Evolutionary conservation across 2,888 invertebrate species (phyloP), one percentile per base, ranked within the genome.

Genomic region (Gisinianus flammeolus): DNA sequence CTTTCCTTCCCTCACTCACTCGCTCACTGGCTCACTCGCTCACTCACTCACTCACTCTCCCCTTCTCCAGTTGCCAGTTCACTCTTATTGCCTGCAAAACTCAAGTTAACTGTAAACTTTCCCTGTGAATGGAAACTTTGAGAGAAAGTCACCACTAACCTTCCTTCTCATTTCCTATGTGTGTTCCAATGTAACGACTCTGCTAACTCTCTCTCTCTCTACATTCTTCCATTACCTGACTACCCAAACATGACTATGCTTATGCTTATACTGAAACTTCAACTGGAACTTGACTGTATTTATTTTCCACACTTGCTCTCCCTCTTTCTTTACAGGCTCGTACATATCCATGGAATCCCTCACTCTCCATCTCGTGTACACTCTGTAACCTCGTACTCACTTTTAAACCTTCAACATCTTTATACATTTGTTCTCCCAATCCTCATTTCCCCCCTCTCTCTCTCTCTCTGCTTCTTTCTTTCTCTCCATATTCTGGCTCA

Each of bases 51-150:
- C 72, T 58, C 33, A 58, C 58, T 72, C 58, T 72, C 58, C 58
- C 72, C 28, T 22, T 31, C 30, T 70, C 30, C 54, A 62, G 24
- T 28, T 26, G 26, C 26, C 62, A 26, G 62, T 26, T 24, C 70
- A 28, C n/a, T 70, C 70, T 70, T 70, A 70, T 70, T 70, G 69
- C 35, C 52, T 69, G 54, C 54, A 24, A 69, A 44, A 35, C 24
- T 70, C 44, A 54, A 67, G 31, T 67, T 70, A 70, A 54, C 52
- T 70, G 54, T 70, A 70, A 70, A 70, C 44, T 70, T 70, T 70
- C 26, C 54, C 30, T 26, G 54, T 70, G 70, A 54, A 70, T 54
- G 70, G 28, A 70, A 70, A 70, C 70, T 70, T 70, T 70, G 54
- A 26, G 35, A 35, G 35, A 28, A 8, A 19, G 10, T 19, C 30